Base-by-base conservation (phyloP, 2,888 invertebrate species). In the Camponotus fellah region DNA sequence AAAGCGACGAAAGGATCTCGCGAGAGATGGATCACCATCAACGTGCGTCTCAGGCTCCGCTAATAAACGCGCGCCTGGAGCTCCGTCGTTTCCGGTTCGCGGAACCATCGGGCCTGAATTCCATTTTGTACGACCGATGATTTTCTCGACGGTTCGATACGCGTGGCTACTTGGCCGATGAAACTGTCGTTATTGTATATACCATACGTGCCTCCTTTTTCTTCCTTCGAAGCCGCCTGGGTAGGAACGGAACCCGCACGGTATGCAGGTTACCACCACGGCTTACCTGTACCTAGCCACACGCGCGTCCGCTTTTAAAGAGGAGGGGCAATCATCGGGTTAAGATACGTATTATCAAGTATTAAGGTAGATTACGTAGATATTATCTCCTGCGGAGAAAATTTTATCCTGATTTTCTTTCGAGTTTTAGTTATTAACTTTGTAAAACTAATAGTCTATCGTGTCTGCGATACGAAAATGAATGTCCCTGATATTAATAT, bases 1-100 rank as follows among this genome's bases (percentile, higher is more conserved):
- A 94, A 93, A 94, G 93, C 94, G 92, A 92, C 88, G 34, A n/a
- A n/a, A n/a, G n/a, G 85, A 90, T 86, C 75, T 84, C 84, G 83
- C 82, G 83, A 84, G 83, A 84, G 83, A 84, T 75, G 53, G 53
- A 53, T 53, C 53, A 21, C 84, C 60, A 53, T 69, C 85, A 14
- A 26, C 26, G 26, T 53, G 12, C 46, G 60, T 14, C 34, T 40
- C 53, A 56, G 2, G 26, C 53, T 17, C 64, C 60, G 66, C 65
- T 77, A 77, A 84, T 79, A 64, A 79, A 56, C 69, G 75, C 32
- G 34, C 26, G 34, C 21, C 58, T 34, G 74, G 71, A 56, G 58
- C 71, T 69, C 21, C 32, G 6, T 3, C 26, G 60, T 83, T 86
- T 88, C 82, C 87, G 86, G 85, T 83, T 83, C 62, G 66, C 53